Conservation (phyloP, 2,888 invertebrate species). For the Lasioglossum marginatum region DNA sequence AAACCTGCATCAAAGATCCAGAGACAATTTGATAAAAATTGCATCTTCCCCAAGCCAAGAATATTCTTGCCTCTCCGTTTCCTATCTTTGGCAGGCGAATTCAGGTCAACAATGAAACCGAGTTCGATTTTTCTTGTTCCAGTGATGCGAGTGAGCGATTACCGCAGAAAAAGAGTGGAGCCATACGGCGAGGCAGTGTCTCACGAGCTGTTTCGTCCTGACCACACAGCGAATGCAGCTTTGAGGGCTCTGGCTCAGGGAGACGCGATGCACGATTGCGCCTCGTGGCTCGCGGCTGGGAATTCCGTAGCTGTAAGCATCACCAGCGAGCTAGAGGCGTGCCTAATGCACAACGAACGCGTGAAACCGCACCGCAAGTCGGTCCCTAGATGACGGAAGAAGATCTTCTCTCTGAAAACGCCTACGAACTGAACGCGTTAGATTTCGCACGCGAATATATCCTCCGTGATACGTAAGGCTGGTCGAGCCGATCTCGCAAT, state of each 20-base stretch:
- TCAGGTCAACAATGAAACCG: background rate
- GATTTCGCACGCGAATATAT: background rate
- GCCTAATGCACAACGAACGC: background rate
- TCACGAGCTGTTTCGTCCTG: constrained; percentile 95
- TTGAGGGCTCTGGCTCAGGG: constrained; percentile 93
- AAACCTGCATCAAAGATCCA: background rate
- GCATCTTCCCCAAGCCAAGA: background rate
- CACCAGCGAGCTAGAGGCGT: background rate
- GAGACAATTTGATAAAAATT: background rate
- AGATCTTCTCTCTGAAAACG: background rate
- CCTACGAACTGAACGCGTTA: background rate
- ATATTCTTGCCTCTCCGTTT: too few species aligned
- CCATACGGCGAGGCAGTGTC: constrained; percentile 88
- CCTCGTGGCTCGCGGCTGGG: constrained; percentile 91
- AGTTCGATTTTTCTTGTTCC: constrained; percentile 73
- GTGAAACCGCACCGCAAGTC: background rate
- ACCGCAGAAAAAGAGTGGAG: constrained; percentile 93
- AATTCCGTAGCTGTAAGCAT: constrained; percentile 92
- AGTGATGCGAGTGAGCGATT: constrained; percentile 98
- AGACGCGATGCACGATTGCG: constrained; percentile 94
- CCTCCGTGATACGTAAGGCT: constrained; percentile 5
- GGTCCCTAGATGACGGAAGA: background rate
- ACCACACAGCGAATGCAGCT: constrained; percentile 92
- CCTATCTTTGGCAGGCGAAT: too few species aligned
- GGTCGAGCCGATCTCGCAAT: constrained; percentile 50